Evolutionary conservation across 2,888 invertebrate species (phyloP).

Genomic region (Nasonia oneida): DNA sequence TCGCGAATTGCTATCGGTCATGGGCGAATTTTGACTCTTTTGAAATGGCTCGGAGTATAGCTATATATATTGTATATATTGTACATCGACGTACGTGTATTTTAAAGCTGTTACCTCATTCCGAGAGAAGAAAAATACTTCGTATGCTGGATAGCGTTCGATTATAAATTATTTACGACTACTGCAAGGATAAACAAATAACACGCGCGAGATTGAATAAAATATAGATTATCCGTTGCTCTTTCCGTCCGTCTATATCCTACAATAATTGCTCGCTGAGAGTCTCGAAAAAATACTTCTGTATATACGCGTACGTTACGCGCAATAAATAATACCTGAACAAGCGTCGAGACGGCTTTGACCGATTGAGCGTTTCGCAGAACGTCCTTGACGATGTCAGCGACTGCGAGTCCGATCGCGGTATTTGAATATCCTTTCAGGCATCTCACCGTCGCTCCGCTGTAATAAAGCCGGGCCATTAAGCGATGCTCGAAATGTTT

Average conservation of each 20-base stretch:
- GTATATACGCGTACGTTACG: not conserved
- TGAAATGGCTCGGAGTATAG: no score
- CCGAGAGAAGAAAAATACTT: not conserved
- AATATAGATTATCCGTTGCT: not conserved
- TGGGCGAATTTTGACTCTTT: not conserved
- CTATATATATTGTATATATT: no score
- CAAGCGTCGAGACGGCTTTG: constrained; percentile 79
- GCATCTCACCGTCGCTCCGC: constrained; percentile 81
- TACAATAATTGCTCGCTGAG: no score
- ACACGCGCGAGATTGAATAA: not conserved
- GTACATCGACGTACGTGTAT: no score
- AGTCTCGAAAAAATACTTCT: not conserved
- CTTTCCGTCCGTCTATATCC: no score
- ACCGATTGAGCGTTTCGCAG: constrained; percentile 79
- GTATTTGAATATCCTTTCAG: constrained; percentile 82
- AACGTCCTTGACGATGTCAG: constrained; percentile 79
- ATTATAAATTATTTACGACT: constrained; percentile 6
- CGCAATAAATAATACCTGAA: constrained; percentile 75
- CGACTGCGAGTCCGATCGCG: constrained; percentile 80
- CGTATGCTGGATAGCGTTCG: not conserved
- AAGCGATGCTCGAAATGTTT: not conserved
- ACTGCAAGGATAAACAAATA: constrained; percentile 5
- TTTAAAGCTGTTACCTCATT: not conserved
- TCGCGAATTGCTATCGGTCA: not conserved
- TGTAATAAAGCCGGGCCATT: constrained; percentile 68